Evolutionary conservation across 30 jellyfish, hydroid and myxozoan genomes (phyloP).

Genomic region (Nemopilema nomurai): DNA sequence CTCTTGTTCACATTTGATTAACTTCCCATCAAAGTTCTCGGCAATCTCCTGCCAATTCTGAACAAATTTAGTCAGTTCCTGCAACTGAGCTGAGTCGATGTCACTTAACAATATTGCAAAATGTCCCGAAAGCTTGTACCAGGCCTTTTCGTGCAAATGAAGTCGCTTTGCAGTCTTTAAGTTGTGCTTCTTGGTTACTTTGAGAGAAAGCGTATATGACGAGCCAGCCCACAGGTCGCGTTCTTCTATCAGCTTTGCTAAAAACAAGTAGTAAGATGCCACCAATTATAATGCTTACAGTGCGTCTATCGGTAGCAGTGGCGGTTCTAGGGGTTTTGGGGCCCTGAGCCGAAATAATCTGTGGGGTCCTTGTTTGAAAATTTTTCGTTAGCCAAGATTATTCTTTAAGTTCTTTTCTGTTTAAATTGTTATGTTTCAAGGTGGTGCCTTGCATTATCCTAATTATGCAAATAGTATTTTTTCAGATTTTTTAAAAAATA

Average conservation of each 20-base stretch:
- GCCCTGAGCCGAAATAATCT: too few relatives aligned
- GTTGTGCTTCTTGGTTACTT: slow-evolving; percentile 79
- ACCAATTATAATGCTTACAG: too few relatives aligned
- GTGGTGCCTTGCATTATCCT: too few relatives aligned
- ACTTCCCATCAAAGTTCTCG: slow-evolving; percentile 32
- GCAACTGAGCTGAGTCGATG: slow-evolving; percentile 69
- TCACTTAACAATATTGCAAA: slow-evolving; percentile 69
- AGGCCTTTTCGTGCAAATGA: slow-evolving; percentile 83
- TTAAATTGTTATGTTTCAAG: too few relatives aligned
- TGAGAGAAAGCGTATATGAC: slow-evolving; percentile 75
- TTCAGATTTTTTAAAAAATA: too few relatives aligned
- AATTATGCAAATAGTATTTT: too few relatives aligned
- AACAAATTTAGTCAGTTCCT: slow-evolving; percentile 54
- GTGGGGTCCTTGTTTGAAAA: too few relatives aligned
- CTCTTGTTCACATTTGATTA: slow-evolving; percentile 54
- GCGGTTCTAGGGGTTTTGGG: too few relatives aligned
- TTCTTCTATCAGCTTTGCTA: slow-evolving; percentile 85
- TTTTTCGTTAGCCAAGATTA: too few relatives aligned
- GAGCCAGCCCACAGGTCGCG: slow-evolving; percentile 95
- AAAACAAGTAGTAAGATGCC: too few relatives aligned
- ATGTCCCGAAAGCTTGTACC: slow-evolving; percentile 81
- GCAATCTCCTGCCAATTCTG: slow-evolving; percentile 87
- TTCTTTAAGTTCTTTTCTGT: too few relatives aligned
- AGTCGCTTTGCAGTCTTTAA: slow-evolving; percentile 81
- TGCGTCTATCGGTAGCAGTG: too few relatives aligned